Conservation (phyloP, 2,113 vertebrate species). For the Myrmecophaga tridactyla region DNA sequence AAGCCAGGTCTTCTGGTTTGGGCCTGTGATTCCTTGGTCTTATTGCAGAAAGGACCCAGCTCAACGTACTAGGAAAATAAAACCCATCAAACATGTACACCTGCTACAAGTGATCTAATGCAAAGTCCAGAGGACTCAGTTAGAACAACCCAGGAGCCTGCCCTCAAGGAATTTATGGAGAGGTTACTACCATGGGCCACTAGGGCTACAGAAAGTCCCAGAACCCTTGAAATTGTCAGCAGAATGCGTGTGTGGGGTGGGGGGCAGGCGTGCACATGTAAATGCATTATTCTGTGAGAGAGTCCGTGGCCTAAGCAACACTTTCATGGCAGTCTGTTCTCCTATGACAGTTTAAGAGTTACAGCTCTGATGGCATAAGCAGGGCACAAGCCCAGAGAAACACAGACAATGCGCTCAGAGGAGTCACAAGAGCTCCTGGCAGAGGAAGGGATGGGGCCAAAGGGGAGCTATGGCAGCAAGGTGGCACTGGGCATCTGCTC, state of each 20-base stretch:
- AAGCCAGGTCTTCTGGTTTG: fast-evolving
- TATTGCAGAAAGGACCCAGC: not conserved
- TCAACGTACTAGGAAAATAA: not conserved
- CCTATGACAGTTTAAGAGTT: not conserved
- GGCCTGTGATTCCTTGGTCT: not conserved
- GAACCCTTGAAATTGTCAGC: not conserved
- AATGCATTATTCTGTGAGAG: not conserved
- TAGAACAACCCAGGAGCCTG: not conserved
- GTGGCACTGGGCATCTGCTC: not conserved
- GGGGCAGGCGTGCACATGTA: fast-evolving
- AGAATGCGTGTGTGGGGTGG: not conserved
- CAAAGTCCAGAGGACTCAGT: not conserved
- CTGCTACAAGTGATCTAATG: fast-evolving
- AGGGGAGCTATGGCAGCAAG: not conserved
- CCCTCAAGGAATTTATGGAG: fast-evolving
- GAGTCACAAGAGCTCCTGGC: not conserved
- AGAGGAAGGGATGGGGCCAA: fast-evolving
- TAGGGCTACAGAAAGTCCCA: not conserved
- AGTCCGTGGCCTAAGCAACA: not conserved
- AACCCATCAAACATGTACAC: fast-evolving
- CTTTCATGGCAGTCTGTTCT: not conserved
- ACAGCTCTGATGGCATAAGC: not conserved
- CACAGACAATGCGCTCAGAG: not conserved
- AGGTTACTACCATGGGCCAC: fast-evolving
- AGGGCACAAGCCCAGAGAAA: not conserved